Evolutionary conservation across 2,888 invertebrate species (phyloP), one percentile per base, ranked within the genome.

Genomic region (Cecidostiba fungosa): DNA sequence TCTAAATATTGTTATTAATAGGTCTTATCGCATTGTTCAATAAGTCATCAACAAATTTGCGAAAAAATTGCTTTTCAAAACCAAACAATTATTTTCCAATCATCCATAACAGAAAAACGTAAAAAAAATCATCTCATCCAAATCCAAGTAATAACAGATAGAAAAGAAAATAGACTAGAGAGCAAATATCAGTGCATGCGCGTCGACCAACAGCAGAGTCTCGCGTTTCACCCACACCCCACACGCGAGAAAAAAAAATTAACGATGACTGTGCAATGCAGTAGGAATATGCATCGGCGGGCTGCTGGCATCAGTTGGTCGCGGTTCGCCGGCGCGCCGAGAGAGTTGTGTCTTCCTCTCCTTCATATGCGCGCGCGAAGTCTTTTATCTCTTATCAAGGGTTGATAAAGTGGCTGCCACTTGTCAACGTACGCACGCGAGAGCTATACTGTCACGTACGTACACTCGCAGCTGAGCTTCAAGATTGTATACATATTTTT

Each of bases 371-470:
- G 39, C 39, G 47, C 54, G 50, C 32, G 2, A 32, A 36, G 69
- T 39, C 70, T 82, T 66, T 72, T 84, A 80, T 86, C 84, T 86
- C 73, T 86, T 86, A 86, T 86, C 86, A 86, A 59, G 77, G 83
- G 66, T 86, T 84, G 86, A 86, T 86, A 86, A 86, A 84, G 86
- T 84, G 84, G 36, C 77, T 85, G 77, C 66, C 82, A 82, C 85
- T 85, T 85, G 73, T 82, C 82, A 82, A 36, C 36, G 16, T 10
- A 32, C 70, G n/a, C 6, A 26, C 12, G n/a, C 19, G 59, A 23
- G 59, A 32, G 43, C 10, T 10, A 10, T 43, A 12, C 66, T 66
- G 66, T 66, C 66, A 66, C 66, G 66, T 66, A 66, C 16, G 19
- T 54, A 54, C 4, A 16, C 16, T 62, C 62, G 12, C 62, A 62